Conservation (phyloP, 2,113 vertebrate species). For the Morone saxatilis region DNA sequence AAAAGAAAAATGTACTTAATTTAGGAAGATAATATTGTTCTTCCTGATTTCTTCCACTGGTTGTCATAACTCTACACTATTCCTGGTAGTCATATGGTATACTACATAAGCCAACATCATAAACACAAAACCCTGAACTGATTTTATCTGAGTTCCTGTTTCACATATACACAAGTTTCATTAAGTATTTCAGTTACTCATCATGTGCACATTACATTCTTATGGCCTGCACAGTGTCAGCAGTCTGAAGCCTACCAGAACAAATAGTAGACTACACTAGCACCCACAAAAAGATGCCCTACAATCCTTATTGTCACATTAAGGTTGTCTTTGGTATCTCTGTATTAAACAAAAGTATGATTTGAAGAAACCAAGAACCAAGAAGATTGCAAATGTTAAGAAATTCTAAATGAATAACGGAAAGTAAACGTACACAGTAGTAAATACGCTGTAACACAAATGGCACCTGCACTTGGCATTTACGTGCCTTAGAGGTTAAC, state of each 20-base stretch:
- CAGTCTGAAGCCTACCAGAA: not conserved
- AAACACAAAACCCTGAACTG: not conserved
- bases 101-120: not conserved
- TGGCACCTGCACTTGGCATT: not conserved
- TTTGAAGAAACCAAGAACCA: not conserved
- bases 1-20: not conserved
- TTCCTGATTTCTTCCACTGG: not conserved
- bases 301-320: not conserved
- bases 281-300: not conserved
- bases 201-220: not conserved
- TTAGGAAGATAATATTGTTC: not conserved
- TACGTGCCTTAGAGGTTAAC: not conserved
- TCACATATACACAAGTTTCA: not conserved
- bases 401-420: not conserved
- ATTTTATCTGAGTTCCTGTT: not conserved
- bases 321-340: not conserved
- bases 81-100: not conserved
- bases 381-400: not conserved
- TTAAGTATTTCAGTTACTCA: not conserved
- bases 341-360: not conserved
- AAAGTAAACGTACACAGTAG: not conserved
- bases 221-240: not conserved
- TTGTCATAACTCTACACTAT: not conserved
- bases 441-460: not conserved
- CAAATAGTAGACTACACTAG: not conserved